Base-by-base conservation (phyloP, 2,113 vertebrate genomes). In the Poeciliopsis prolifica region DNA sequence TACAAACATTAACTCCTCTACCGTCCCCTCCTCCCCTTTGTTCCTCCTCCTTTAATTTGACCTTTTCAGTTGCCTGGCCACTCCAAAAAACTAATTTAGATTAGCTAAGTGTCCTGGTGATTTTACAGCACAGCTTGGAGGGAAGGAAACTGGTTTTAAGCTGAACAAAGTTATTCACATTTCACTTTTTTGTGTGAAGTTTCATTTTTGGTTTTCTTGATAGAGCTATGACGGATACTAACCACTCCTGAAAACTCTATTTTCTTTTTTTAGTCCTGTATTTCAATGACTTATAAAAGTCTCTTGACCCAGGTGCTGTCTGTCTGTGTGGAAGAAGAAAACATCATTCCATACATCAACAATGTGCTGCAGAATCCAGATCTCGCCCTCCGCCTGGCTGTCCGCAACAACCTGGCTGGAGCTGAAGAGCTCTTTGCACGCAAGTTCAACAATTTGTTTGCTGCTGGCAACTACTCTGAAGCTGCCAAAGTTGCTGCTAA, bases 261-360 rank as follows among this genome's bases (percentile, higher is more conserved):
- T 15, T 70, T 19, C 44, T 19, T 48, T 15, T 12, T 42, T 48
- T 48, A 15, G 15, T 17, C 54, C 5, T 72, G 6, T 14, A 7
- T 6, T 80, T 28, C 10, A n/a, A 1, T 66, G 11, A 24, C 35
- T 29, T 61, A 26, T 29, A 42, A 42, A 15, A 4, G 1, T 42
- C 14, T 75, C 44, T 22, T 70, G 12, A 37, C 69, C 3, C 87
- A 99, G 98, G 98, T 99, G 80, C 93, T 99, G 0, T 99, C 98
- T 4, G 98, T 99, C 9, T 99, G 98, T 60, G 98, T 99, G 79
- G 98, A 99, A 85, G 98, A 99, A 79, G 98, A 99, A 88, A 99
- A 99, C 91, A 99, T 99, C 87, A 99, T 99, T 84, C 97, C 97
- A n/a, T 99, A 99, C 78, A 99, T 99, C 86, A 99, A 96, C 17